These are phyloP conservation scores for Argyra leucocephala DNA, from an alignment of 2,888 invertebrate species.

Conservation along the genomic window DNA sequence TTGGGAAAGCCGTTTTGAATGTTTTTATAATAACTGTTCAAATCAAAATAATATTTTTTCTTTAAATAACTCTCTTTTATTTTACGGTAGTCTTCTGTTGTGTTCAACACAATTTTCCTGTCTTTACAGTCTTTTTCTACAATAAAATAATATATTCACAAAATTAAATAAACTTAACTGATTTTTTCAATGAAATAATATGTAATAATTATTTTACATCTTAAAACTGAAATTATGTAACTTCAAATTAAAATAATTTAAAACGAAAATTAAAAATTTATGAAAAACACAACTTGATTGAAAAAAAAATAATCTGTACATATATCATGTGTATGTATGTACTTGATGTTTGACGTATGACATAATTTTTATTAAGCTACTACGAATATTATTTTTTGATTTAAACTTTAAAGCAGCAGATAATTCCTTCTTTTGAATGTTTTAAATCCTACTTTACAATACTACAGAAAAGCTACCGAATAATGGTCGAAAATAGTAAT, in stretches of 20 bases:
- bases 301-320: background rate
- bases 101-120: constrained; percentile 6
- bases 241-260: no score
- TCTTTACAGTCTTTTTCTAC: background rate
- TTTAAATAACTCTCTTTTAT: background rate
- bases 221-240: background rate
- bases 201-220: background rate
- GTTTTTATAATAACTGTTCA: background rate
- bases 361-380: background rate
- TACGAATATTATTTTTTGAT: background rate
- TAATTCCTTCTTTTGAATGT: no score
- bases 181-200: background rate
- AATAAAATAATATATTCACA: background rate
- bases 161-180: background rate
- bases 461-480: no score
- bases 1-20: constrained; percentile 4
- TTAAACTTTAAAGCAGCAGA: no score
- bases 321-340: no score
- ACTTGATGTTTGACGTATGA: background rate
- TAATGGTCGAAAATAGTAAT: no score
- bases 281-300: background rate
- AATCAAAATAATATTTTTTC: background rate
- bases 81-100: background rate
- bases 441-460: no score
- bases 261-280: background rate